These are phyloP conservation scores for Tetanocera ferruginea DNA, from an alignment of 2,888 invertebrate species.

Conservation along the genomic window DNA sequence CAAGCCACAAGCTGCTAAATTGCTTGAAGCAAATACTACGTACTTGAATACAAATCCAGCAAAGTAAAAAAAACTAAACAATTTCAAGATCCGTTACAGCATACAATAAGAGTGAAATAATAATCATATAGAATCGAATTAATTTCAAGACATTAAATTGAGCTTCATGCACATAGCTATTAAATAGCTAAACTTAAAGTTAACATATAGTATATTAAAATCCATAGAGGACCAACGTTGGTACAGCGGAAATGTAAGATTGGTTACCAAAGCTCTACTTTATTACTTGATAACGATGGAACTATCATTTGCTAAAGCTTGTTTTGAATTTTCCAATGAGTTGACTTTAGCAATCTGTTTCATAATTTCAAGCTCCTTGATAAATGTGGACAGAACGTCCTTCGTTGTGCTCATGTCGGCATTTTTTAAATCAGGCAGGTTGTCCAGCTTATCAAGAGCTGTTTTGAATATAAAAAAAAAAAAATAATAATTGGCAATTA, in stretches of 20 bases:
- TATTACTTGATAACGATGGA: conserved; percentile 10
- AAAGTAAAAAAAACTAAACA: too few relatives aligned
- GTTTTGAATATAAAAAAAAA: background rate
- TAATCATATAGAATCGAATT: too few relatives aligned
- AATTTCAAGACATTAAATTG: too few relatives aligned
- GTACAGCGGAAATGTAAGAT: too few relatives aligned
- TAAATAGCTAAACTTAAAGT: background rate
- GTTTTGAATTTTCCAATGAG: conserved; percentile 59
- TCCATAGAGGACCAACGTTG: background rate
- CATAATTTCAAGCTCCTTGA: conserved; percentile 80
- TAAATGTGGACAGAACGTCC: conserved; percentile 80
- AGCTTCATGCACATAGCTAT: background rate
- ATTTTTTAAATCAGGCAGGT: conserved; percentile 70
- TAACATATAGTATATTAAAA: background rate
- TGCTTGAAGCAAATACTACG: too few relatives aligned
- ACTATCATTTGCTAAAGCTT: conserved; percentile 37
- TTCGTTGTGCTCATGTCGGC: conserved; percentile 76
- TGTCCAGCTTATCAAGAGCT: conserved; percentile 67
- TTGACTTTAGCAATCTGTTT: conserved; percentile 76
- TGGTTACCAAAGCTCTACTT: background rate
- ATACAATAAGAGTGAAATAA: too few relatives aligned
- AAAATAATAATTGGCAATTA: background rate
- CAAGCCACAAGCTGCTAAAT: too few relatives aligned
- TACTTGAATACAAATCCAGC: too few relatives aligned
- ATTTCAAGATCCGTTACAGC: too few relatives aligned